Evolutionary conservation across 2,113 vertebrate species (phyloP).

Genomic region (Cottus gobio): DNA sequence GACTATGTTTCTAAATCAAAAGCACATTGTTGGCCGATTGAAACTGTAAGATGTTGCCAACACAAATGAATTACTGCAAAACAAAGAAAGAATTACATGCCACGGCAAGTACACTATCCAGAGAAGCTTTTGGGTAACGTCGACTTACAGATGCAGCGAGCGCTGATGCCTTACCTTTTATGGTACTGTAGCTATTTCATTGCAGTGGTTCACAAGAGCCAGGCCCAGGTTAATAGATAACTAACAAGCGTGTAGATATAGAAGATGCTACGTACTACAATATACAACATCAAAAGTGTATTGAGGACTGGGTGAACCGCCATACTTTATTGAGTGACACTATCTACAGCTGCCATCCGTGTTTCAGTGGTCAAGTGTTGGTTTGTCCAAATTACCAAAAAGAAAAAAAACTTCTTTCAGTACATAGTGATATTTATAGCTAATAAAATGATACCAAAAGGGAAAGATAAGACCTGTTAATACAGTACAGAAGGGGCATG

Average conservation of each 20-base stretch:
- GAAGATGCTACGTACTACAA: background rate
- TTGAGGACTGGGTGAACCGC: background rate
- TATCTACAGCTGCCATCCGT: background rate
- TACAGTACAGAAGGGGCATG: background rate
- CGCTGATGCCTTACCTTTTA: conserved; percentile 28
- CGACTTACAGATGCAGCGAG: conserved; percentile 13
- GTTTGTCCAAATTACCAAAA: background rate
- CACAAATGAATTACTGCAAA: conserved; percentile 49
- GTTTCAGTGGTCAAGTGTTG: background rate
- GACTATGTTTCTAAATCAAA: conserved; percentile 63
- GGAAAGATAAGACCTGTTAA: background rate
- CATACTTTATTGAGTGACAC: background rate
- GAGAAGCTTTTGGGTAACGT: conserved; percentile 11
- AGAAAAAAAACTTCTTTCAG: background rate
- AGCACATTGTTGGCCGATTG: conserved; percentile 64
- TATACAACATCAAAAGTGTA: background rate
- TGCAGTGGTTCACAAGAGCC: background rate
- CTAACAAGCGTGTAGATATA: background rate
- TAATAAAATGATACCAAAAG: background rate
- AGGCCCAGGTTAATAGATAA: background rate
- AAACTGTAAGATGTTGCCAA: conserved; percentile 40
- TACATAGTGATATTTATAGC: background rate
- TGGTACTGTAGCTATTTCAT: conserved; percentile 13
- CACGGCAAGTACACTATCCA: conserved; percentile 41
- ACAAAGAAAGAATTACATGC: conserved; percentile 44